Percentiles rank a stretch among this genome's conserved stretches.
Evolutionary conservation across 2,888 invertebrate genomes (phyloP).

Genomic region (Gymnosoma rotundatum): DNA sequence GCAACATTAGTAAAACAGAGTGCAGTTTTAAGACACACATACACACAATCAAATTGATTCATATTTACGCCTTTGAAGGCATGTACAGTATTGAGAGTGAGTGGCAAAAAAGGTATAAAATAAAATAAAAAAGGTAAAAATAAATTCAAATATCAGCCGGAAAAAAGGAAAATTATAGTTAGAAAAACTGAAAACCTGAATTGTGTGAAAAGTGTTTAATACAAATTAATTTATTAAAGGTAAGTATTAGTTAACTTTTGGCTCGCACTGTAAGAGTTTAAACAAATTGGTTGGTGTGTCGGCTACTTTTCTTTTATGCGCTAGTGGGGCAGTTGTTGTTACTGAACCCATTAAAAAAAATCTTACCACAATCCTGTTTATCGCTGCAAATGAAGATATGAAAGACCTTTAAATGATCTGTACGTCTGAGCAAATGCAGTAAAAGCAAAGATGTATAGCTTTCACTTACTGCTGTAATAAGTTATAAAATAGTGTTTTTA

Average conservation of each 20-base stretch:
- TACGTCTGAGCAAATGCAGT: slow-evolving; percentile 7
- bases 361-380: slow-evolving; percentile 56
- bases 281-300: slow-evolving; percentile 6
- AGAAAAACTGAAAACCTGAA: neutral
- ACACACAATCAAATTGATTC: neutral
- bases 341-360: slow-evolving; percentile 45
- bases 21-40: slow-evolving; percentile 19
- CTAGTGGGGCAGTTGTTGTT: slow-evolving; percentile 2
- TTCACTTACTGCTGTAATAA: slow-evolving; percentile 61
- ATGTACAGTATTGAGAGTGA: no score
- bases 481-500: slow-evolving; percentile 33
- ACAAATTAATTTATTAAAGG: neutral
- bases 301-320: neutral
- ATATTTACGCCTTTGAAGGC: no score
- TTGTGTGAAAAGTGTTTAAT: no score
- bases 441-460: slow-evolving; percentile 46
- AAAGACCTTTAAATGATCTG: slow-evolving; percentile 8
- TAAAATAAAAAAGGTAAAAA: neutral
- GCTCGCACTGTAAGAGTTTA: neutral
- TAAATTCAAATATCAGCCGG: neutral
- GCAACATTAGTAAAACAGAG: slow-evolving; percentile 33
- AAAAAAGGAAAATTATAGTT: neutral
- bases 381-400: slow-evolving; percentile 54
- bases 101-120: neutral
- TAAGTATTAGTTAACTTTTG: neutral